These are phyloP conservation scores for Cheirogaleus medius DNA, from an alignment of 2,113 vertebrate genomes.

Conservation along the genomic window DNA sequence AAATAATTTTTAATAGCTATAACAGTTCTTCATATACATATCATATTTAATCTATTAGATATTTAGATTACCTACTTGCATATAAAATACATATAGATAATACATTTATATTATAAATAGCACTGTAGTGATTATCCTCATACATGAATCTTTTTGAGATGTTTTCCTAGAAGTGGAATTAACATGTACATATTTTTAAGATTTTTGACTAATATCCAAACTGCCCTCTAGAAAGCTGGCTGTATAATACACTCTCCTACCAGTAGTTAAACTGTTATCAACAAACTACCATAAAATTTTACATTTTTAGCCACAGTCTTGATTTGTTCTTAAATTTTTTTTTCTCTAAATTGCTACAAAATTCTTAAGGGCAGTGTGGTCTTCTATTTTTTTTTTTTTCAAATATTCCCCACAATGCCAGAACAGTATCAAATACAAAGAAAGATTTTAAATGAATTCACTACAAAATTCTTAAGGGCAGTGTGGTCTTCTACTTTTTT, in stretches of 20 bases:
- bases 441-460: slow-evolving; percentile 41
- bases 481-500: background rate
- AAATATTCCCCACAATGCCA: background rate
- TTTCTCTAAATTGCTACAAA: background rate
- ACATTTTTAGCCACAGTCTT: slow-evolving; percentile 41
- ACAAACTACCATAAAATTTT: slow-evolving; percentile 1
- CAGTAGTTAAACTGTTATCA: background rate
- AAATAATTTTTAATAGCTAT: slow-evolving; percentile 41
- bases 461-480: background rate
- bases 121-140: background rate
- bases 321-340: slow-evolving; percentile 31
- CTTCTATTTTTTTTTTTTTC: background rate
- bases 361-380: background rate
- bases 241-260: background rate
- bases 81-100: slow-evolving; percentile 4
- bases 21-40: background rate
- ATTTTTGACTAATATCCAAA: background rate
- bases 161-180: slow-evolving; percentile 33
- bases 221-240: background rate
- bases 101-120: slow-evolving; percentile 6
- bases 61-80: background rate
- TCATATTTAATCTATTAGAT: background rate
- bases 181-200: background rate
- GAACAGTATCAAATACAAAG: slow-evolving; percentile 33
- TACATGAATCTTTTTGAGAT: background rate